Base-by-base conservation (phyloP, 2,888 invertebrate species). In the Julus scanicus region DNA sequence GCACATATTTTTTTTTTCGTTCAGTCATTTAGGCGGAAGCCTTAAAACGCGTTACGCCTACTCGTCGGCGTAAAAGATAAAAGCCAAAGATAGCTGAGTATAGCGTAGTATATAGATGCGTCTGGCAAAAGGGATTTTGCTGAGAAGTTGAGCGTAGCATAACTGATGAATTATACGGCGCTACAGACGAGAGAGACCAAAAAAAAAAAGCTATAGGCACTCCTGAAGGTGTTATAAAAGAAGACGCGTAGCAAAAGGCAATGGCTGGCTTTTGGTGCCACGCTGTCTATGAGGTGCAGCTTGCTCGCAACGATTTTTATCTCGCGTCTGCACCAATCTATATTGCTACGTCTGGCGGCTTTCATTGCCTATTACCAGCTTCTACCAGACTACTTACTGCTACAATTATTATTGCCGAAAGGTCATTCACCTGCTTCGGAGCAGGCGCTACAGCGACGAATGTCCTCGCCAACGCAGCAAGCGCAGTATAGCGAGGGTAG, bases 291-390 rank as follows among this genome's bases (percentile, higher is more conserved):
- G 71, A 71, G 71, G 71, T 71, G 71, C 71, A 71, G 71, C 29
- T 71, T 29, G 5, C 71, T 71, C 20, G 71, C 71, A 71, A 71
- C 71, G 71, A 71, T 71, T 71, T 71, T 71, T 71, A 71, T 71
- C 71, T 71, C 6, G 71, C 71, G 71, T 71, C 71, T 71, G 71
- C 71, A 71, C 71, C 71, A 71, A 71, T 71, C 71, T 71, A 71
- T 71, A 71, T 71, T 71, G 71, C 71, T 71, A 71, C 71, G 71
- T 71, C 71, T 71, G 71, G 71, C 71, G 71, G 71, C 71, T 71
- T 63, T 71, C 71, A 71, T 71, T 71, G 71, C 71, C 71, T 71
- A 71, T 71, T 71, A 71, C 71, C 71, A 71, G 71, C 71, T 71
- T 71, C 71, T 29, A 29, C 71, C 71, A 29, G n/a, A 71, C 29